These are phyloP conservation scores for Bettongia penicillata DNA, from an alignment of 2,113 vertebrate species.

Conservation along the genomic window DNA sequence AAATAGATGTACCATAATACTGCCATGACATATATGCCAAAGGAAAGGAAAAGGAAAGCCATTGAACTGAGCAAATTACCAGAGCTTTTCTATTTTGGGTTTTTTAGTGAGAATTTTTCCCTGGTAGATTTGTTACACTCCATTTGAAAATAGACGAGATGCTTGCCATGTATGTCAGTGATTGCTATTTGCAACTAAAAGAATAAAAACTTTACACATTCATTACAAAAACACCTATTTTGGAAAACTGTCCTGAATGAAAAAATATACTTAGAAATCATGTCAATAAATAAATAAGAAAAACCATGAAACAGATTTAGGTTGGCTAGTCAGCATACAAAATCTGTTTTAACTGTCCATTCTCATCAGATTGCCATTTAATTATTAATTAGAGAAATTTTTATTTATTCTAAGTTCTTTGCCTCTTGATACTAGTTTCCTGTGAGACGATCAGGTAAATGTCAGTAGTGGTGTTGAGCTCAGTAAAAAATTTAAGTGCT, in stretches of 20 bases:
- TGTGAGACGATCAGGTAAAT: slow-evolving; percentile 3
- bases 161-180: slow-evolving; percentile 90
- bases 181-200: slow-evolving; percentile 88
- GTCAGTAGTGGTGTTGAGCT: slow-evolving; percentile 8
- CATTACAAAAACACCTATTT: slow-evolving; percentile 87
- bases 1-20: slow-evolving; percentile 59
- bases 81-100: slow-evolving; percentile 89
- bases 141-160: slow-evolving; percentile 91
- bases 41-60: slow-evolving; percentile 79
- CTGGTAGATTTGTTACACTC: slow-evolving; percentile 88
- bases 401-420: slow-evolving; percentile 19
- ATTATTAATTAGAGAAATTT: neutral
- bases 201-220: slow-evolving; percentile 88
- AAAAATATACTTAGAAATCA: slow-evolving; percentile 86
- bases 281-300: slow-evolving; percentile 81
- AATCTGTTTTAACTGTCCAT: neutral
- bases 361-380: neutral
- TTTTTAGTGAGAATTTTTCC: slow-evolving; percentile 86
- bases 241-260: slow-evolving; percentile 90
- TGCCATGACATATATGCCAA: slow-evolving; percentile 87
- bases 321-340: neutral
- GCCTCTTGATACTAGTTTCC: slow-evolving; percentile 5
- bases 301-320: slow-evolving; percentile 57
- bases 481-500: slow-evolving; percentile 1
- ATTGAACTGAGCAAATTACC: slow-evolving; percentile 91